Conservation (phyloP, 2,113 vertebrate species). For the Recurvirostra avosetta region DNA sequence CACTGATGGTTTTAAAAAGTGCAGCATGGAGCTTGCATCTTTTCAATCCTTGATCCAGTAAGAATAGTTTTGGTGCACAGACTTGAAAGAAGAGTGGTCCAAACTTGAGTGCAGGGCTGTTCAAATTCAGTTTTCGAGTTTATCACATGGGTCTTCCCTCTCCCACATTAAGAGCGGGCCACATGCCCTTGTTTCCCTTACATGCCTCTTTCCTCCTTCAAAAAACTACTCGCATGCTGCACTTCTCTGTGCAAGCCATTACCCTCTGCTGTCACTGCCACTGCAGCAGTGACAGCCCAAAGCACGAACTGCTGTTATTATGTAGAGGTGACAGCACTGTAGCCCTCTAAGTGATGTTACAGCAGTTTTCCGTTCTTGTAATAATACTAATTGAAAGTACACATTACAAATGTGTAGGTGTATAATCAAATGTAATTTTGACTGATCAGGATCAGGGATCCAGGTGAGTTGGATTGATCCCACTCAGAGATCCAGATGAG, state of each 20-base stretch:
- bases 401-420: background rate
- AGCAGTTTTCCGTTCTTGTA: background rate
- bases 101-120: background rate
- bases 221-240: background rate
- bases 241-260: background rate
- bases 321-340: background rate
- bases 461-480: background rate
- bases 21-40: background rate
- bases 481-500: background rate
- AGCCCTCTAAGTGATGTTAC: background rate
- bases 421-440: background rate
- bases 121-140: background rate
- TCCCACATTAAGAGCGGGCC: background rate
- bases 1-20: background rate
- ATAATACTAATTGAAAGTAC: background rate
- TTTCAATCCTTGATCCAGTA: background rate
- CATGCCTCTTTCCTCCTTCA: background rate
- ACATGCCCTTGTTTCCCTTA: background rate
- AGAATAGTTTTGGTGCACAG: background rate
- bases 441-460: background rate
- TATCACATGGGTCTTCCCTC: background rate
- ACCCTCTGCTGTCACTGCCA: background rate
- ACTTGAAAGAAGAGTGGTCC: background rate
- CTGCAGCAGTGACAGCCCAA: background rate
- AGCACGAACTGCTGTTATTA: background rate